These are phyloP conservation scores for Enteromius radiatus DNA, from an alignment of 2,797 vertebrate genomes.

Conservation along the genomic window DNA sequence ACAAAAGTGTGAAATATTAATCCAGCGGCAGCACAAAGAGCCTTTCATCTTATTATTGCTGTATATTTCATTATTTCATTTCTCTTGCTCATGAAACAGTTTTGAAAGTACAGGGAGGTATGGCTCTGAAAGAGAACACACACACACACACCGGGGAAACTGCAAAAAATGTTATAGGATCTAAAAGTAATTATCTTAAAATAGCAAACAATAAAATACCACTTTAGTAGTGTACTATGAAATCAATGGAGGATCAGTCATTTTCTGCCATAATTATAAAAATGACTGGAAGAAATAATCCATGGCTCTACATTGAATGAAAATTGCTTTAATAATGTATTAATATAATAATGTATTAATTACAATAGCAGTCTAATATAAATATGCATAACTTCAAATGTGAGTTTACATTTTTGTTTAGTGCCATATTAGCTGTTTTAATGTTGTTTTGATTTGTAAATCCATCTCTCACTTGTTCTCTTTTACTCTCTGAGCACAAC, in stretches of 20 bases:
- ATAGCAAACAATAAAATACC: not conserved
- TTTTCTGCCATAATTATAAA: not conserved
- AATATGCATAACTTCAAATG: not conserved
- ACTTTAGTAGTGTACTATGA: not conserved
- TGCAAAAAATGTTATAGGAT: not conserved
- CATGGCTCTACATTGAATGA: not conserved
- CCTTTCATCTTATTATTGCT: conserved; percentile 50
- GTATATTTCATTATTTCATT: conserved; percentile 47
- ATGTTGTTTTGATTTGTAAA: conserved; percentile 3
- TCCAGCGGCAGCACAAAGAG: conserved; percentile 39
- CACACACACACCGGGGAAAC: not conserved
- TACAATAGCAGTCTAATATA: not conserved
- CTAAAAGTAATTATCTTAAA: not conserved
- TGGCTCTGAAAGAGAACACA: not conserved
- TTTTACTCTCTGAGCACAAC: conserved; percentile 30
- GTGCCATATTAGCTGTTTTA: not conserved
- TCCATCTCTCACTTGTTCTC: not conserved
- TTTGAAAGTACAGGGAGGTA: conserved; percentile 14
- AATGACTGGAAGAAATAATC: not conserved
- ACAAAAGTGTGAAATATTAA: conserved; percentile 58
- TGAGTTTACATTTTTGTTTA: not conserved
- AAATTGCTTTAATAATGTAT: not conserved
- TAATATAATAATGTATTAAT: not conserved
- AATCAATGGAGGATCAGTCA: not conserved
- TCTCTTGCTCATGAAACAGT: conserved; percentile 13